phyloP scores from a whole-genome alignment of 2,888 invertebrate genomes.

The Drosophila paramelanica region DNA sequence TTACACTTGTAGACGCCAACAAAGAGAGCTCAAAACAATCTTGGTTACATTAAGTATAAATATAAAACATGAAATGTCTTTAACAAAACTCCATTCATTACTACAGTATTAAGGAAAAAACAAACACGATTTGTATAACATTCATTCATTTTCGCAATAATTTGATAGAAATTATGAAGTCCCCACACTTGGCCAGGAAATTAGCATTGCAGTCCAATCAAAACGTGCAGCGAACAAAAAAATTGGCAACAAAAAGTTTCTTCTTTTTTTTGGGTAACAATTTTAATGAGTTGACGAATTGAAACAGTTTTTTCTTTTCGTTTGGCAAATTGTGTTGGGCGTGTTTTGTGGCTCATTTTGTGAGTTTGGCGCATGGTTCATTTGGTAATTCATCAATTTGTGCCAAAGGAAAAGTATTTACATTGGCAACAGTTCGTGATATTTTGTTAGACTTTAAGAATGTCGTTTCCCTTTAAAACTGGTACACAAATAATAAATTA shows the following conservation, averaged over 20 bases:
- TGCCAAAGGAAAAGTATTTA: conserved; percentile 1
- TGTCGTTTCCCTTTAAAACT: not conserved
- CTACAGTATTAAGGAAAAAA: not conserved
- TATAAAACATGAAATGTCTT: not conserved
- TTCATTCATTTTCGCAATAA: conserved; percentile 12
- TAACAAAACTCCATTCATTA: not conserved
- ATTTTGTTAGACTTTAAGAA: not conserved
- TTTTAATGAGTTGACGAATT: conserved; percentile 50
- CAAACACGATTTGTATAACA: not conserved
- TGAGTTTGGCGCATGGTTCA: conserved; percentile 33
- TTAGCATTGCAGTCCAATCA: conserved; percentile 43
- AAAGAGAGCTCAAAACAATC: not conserved
- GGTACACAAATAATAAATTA: no score
- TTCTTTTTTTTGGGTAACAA: conserved; percentile 1
- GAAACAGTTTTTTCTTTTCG: conserved; percentile 16
- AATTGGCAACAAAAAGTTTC: conserved; percentile 30
- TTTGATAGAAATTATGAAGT: conserved; percentile 35
- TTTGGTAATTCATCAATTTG: conserved; percentile 44
- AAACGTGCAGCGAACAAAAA: conserved; percentile 46
- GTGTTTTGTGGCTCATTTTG: conserved; percentile 32
- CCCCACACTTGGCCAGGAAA: conserved; percentile 19
- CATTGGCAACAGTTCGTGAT: conserved; percentile 1
- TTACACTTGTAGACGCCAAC: conserved; percentile 7
- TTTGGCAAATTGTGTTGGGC: conserved; percentile 23
- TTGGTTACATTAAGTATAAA: conserved; percentile 1